Percentiles rank a stretch among this genome's conserved stretches.
Evolutionary conservation across 2,113 vertebrate genomes (phyloP).

Genomic region (Anarhynchus alexandrinus): DNA sequence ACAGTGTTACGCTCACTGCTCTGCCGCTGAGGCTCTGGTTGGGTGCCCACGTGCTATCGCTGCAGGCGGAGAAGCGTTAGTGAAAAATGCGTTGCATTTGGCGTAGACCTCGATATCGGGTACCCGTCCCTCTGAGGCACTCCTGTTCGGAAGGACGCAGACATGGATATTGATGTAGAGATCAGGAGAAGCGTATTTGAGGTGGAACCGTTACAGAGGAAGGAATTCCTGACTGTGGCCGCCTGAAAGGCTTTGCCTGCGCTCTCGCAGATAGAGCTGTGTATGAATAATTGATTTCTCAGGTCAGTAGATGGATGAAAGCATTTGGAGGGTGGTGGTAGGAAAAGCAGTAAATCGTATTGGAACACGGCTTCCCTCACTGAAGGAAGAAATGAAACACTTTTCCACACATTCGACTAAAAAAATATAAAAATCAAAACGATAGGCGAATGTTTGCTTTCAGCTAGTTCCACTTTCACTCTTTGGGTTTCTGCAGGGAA

Average conservation of each 20-base stretch:
- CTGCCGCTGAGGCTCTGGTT: background rate
- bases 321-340: background rate
- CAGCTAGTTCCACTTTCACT: background rate
- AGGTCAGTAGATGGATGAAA: background rate
- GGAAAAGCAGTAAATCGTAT: background rate
- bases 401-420: background rate
- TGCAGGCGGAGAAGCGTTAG: background rate
- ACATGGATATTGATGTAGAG: background rate
- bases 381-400: background rate
- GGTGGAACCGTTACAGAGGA: background rate
- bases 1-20: fast-evolving
- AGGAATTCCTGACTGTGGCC: background rate
- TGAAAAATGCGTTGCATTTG: background rate
- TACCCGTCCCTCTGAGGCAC: no score
- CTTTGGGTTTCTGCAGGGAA: background rate
- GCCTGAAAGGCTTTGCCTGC: background rate
- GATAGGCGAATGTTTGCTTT: background rate
- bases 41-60: background rate
- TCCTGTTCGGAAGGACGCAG: background rate
- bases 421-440: background rate
- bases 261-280: background rate
- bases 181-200: background rate
- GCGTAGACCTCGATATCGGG: background rate
- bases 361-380: background rate
- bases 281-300: background rate